phyloP scores from a whole-genome alignment of 2,888 invertebrate species.

The Petrolisthes manimaculis region DNA sequence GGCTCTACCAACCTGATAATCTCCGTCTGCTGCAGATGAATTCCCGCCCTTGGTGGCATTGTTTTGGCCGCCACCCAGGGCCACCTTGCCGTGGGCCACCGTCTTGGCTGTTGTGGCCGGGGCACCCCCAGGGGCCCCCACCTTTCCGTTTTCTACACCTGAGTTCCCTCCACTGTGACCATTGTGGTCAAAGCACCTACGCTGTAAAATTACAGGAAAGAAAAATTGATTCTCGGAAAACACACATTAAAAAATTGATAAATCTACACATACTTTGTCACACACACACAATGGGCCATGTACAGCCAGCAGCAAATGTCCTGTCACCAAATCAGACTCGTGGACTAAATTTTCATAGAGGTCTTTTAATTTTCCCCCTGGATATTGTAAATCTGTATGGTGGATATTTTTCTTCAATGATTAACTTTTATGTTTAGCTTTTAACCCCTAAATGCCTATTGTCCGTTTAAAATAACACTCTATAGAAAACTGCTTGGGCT shows the following conservation, averaged over 20 bases:
- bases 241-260: neutral
- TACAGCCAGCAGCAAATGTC: neutral
- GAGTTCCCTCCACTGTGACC: constrained; percentile 69
- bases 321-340: no score
- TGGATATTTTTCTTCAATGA: no score
- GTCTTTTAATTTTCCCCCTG: no score
- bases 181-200: constrained; percentile 67
- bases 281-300: neutral
- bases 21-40: constrained; percentile 91
- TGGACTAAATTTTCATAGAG: no score
- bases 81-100: constrained; percentile 86
- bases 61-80: constrained; percentile 69
- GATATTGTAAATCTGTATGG: no score
- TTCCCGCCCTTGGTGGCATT: constrained; percentile 64
- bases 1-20: constrained; percentile 76
- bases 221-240: neutral
- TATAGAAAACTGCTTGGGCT: no score
- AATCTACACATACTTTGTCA: neutral
- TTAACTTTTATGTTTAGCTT: no score
- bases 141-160: constrained; percentile 72
- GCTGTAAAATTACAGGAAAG: constrained; percentile 6
- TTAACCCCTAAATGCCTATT: no score
- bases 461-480: no score
- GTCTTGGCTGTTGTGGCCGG: constrained; percentile 74
- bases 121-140: constrained; percentile 72